Evolutionary conservation across 2,888 invertebrate species (phyloP).

Genomic region (Metalampra italica): DNA sequence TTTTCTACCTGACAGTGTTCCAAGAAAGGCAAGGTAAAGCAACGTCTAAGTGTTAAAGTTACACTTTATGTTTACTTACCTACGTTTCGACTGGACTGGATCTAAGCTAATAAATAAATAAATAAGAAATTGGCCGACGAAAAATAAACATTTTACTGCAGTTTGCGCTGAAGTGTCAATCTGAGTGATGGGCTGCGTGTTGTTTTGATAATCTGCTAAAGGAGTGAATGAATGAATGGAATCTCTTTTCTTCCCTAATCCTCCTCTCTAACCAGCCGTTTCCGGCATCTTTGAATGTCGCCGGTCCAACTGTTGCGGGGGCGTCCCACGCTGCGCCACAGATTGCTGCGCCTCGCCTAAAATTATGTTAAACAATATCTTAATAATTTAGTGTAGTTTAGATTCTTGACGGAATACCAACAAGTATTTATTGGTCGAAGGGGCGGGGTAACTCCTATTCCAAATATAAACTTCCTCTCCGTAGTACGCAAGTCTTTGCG

Average conservation of each 20-base stretch:
- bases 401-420: too few species aligned
- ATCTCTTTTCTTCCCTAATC: too few species aligned
- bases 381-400: too few species aligned
- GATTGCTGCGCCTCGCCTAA: too few species aligned
- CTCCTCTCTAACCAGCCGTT: too few species aligned
- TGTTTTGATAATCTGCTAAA: not conserved
- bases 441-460: not conserved
- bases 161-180: not conserved
- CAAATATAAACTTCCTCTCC: not conserved
- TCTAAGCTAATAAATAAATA: too few species aligned
- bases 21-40: conserved; percentile 7
- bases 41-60: conserved; percentile 3
- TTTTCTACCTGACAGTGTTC: conserved; percentile 6
- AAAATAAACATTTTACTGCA: conserved; percentile 18
- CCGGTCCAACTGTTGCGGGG: too few species aligned
- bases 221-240: not conserved
- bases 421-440: too few species aligned
- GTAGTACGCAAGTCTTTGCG: conserved; percentile 3
- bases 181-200: not conserved
- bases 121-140: conserved; percentile 20
- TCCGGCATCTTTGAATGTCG: too few species aligned
- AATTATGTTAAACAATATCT: too few species aligned
- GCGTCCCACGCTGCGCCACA: too few species aligned
- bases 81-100: conserved; percentile 9
- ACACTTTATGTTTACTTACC: conserved; percentile 15